These are phyloP conservation scores for Paradoxurus hermaphroditus DNA, from an alignment of 2,113 vertebrate genomes.

Conservation along the genomic window DNA sequence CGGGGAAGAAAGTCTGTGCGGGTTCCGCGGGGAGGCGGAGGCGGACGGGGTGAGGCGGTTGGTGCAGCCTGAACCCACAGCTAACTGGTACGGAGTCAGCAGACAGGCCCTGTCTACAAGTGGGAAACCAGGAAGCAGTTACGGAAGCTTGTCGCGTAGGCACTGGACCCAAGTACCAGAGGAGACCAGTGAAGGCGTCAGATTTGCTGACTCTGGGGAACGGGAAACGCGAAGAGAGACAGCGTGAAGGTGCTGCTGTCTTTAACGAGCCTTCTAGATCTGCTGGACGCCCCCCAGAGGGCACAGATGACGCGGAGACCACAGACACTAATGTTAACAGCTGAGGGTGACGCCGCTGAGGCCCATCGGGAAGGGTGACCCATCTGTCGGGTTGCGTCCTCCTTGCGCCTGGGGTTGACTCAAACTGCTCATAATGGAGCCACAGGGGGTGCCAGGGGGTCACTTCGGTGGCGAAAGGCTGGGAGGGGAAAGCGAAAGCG, in stretches of 20 bases:
- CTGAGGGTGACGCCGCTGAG: fast-evolving
- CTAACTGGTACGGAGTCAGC: neutral
- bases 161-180: fast-evolving
- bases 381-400: neutral
- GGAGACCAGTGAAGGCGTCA: fast-evolving
- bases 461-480: neutral
- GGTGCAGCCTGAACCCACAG: fast-evolving
- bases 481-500: neutral
- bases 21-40: fast-evolving
- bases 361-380: fast-evolving
- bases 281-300: neutral
- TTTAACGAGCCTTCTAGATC: fast-evolving
- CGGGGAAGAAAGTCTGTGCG: fast-evolving
- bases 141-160: neutral
- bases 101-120: neutral
- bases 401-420: neutral
- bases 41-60: fast-evolving
- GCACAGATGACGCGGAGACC: fast-evolving
- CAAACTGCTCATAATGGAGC: fast-evolving
- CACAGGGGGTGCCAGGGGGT: fast-evolving
- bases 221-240: fast-evolving
- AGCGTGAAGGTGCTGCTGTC: neutral
- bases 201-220: neutral
- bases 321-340: neutral
- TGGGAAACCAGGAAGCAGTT: neutral